Evolutionary conservation across 2,113 vertebrate species (phyloP).

Genomic region (Nesoenas mayeri): DNA sequence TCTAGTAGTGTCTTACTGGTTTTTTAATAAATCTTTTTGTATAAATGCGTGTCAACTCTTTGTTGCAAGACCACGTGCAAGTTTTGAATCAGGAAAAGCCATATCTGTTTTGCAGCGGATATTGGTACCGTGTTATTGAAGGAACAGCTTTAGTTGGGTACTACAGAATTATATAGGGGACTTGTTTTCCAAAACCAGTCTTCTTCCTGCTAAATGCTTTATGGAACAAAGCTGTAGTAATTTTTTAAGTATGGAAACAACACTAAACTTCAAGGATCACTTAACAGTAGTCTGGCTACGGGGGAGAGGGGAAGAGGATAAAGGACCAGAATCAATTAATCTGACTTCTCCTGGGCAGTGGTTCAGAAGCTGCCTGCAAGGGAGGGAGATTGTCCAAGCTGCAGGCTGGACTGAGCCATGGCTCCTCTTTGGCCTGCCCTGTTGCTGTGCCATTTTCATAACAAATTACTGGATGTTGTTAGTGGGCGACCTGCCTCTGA

Average conservation of each 20-base stretch:
- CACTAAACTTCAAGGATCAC: not conserved
- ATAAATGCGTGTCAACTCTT: slow-evolving; percentile 69
- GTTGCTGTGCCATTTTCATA: not conserved
- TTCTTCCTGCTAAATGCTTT: not conserved
- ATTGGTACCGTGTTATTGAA: not conserved
- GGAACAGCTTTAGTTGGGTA: not conserved
- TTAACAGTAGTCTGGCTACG: not conserved
- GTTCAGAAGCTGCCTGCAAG: not conserved
- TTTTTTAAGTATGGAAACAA: not conserved
- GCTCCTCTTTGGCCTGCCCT: not conserved
- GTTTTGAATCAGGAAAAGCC: not conserved
- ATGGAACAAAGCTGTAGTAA: rapidly evolving
- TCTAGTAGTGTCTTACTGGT: slow-evolving; percentile 83
- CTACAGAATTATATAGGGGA: not conserved
- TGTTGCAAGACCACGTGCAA: slow-evolving; percentile 16
- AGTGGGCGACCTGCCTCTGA: not conserved
- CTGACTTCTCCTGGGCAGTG: not conserved
- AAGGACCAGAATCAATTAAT: not conserved
- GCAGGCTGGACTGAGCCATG: not conserved
- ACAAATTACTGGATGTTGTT: not conserved
- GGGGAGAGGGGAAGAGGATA: not conserved
- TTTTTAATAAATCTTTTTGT: slow-evolving; percentile 88
- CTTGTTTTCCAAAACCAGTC: not conserved
- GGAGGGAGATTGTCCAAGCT: not conserved
- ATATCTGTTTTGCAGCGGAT: not conserved